Evolutionary conservation across 2,797 vertebrate genomes (phyloP).

Genomic region (Cyprinella venusta): DNA sequence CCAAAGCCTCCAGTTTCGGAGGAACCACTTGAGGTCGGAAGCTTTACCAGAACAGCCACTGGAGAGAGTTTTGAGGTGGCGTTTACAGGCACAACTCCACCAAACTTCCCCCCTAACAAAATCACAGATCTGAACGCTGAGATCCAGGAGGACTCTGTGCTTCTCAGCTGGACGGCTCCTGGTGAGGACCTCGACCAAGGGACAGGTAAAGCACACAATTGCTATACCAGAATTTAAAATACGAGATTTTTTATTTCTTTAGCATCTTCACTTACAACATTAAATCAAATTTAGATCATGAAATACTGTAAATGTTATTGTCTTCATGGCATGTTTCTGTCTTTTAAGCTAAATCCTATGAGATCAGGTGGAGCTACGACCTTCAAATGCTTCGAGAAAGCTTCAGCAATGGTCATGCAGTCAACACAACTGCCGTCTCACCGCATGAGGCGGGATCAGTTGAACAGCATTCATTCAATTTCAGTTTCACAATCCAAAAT

Average conservation of each 20-base stretch:
- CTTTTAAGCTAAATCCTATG: constrained; percentile 71
- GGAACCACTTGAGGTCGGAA: constrained; percentile 47
- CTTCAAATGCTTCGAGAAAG: constrained; percentile 61
- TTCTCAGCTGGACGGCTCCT: constrained; percentile 73
- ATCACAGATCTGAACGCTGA: constrained; percentile 70
- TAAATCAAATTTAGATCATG: too few species aligned
- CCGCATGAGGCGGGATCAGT: constrained; percentile 65
- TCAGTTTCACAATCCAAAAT: constrained; percentile 54
- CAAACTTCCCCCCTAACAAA: constrained; percentile 57
- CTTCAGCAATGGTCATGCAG: constrained; percentile 61
- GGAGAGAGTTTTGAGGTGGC: constrained; percentile 65
- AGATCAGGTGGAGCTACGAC: constrained; percentile 71
- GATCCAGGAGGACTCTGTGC: constrained; percentile 59
- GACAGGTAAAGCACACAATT: constrained; percentile 61
- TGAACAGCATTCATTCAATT: constrained; percentile 68
- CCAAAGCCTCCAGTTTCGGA: constrained; percentile 53
- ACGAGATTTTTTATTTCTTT: too few species aligned
- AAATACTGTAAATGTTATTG: too few species aligned
- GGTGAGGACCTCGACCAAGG: constrained; percentile 72
- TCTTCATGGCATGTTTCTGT: background rate
- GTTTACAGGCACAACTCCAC: background rate
- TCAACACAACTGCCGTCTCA: constrained; percentile 62
- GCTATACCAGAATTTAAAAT: background rate
- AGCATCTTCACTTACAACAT: too few species aligned
- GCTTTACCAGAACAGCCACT: constrained; percentile 64